These are phyloP conservation scores for Progne subis DNA, from an alignment of 2,113 vertebrate genomes.

Conservation along the genomic window DNA sequence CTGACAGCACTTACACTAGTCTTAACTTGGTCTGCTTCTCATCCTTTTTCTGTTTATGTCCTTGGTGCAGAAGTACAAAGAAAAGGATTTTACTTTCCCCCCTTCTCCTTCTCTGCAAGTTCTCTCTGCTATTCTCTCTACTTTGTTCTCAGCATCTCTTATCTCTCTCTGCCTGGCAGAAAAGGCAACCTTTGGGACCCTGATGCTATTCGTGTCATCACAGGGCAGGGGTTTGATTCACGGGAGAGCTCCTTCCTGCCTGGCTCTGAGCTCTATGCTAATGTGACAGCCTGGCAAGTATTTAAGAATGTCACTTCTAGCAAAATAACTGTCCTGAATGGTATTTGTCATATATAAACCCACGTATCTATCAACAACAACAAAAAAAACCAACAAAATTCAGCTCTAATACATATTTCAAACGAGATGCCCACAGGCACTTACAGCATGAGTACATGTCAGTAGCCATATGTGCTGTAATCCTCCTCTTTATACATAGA, in stretches of 20 bases:
- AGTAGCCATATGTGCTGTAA: constrained; percentile 19
- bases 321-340: background rate
- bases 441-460: background rate
- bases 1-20: background rate
- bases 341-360: background rate
- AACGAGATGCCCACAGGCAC: constrained; percentile 2
- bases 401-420: background rate
- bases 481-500: background rate
- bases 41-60: background rate
- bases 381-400: background rate
- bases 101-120: background rate
- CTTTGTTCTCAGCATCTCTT: background rate
- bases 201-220: background rate
- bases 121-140: background rate
- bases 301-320: constrained; percentile 11
- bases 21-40: background rate
- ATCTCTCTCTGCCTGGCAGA: background rate
- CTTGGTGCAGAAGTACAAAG: background rate
- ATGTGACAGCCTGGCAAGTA: constrained; percentile 20
- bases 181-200: background rate
- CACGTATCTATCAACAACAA: background rate
- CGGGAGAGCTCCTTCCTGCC: background rate
- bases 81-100: background rate
- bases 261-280: background rate
- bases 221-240: background rate